phyloP scores from a whole-genome alignment of 2,797 vertebrate species.

The Mus minutoides region DNA sequence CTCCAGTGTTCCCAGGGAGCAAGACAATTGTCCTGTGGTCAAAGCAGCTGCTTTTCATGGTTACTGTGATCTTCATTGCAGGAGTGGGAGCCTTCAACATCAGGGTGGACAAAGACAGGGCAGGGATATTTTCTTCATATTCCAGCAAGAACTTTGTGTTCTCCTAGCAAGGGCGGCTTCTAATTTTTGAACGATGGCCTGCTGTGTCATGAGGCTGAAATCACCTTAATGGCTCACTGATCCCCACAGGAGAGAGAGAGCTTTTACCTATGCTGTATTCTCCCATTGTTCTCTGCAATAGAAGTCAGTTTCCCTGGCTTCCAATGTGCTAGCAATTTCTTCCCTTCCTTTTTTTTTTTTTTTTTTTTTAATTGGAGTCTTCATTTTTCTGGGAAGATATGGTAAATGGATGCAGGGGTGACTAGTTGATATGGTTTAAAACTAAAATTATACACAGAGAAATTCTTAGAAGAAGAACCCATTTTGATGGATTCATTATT shows the following conservation, averaged over 20 bases:
- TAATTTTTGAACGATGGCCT: neutral
- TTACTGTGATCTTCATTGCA: neutral
- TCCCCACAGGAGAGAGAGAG: neutral
- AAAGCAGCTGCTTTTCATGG: neutral
- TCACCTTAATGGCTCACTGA: neutral
- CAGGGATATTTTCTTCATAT: neutral
- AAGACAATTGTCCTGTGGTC: neutral
- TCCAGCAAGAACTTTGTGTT: neutral
- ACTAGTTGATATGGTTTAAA: neutral
- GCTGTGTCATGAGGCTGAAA: neutral
- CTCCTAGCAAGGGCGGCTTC: neutral
- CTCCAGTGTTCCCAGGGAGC: neutral
- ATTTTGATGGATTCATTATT: neutral
- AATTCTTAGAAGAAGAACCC: neutral
- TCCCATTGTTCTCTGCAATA: conserved; percentile 23
- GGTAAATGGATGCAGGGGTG: neutral
- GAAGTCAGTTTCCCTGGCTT: neutral
- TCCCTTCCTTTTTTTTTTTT: neutral
- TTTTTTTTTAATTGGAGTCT: neutral
- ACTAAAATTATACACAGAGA: neutral
- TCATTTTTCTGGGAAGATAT: conserved; percentile 18
- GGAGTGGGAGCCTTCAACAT: neutral
- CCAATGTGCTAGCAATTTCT: neutral
- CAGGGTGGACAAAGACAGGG: neutral
- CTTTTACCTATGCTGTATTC: neutral